Evolutionary conservation across 2,113 vertebrate species (phyloP), one percentile per base, ranked within the genome.

Genomic region (Lasiurus borealis): DNA sequence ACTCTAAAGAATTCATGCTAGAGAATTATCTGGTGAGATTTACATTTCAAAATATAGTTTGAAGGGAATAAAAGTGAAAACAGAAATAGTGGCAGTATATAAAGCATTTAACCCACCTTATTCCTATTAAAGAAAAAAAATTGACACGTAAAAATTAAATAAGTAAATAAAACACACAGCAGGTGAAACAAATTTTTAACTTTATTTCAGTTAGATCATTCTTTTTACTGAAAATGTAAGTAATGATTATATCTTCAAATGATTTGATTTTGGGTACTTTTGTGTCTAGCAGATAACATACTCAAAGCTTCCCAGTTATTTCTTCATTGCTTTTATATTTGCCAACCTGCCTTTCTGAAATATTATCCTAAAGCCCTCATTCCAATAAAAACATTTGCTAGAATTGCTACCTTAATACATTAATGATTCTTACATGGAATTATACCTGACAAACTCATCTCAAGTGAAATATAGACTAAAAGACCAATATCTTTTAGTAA

Each of bases 111-210:
- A 68, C 3, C 1, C 11, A 23, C 15, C 50, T 76, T 14, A 36
- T 46, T 83, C 31, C 23, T 93, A 71, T 86, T 81, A 85, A 88
- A 83, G 75, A 71, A 76, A 96, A 96, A 88, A 85, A 81, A 15
- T 48, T 44, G 46, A 89, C 93, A 64, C 80, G 5, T 93, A 78
- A 85, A 85, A 90, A 84, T 54, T 80, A 72, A n/a, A 2, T 91
- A 87, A 36, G 54, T 54, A 85, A 88, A 75, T 80, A 64, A 92
- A 88, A 77, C 31, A 44, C 34, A 94, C 94, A 80, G 21, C 34
- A 81, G 31, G 10, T 86, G 34, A 72, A 71, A 82, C 29, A 18
- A 71, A 18, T 87, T 92, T 95, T 78, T 78, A 94, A 54, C 25
- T 78, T 72, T 36, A 57, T 94, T 68, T 93, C 92, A n/a, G 48